These are phyloP conservation scores for Metallyticus violacea DNA, from an alignment of 2,888 invertebrate genomes.

Conservation along the genomic window DNA sequence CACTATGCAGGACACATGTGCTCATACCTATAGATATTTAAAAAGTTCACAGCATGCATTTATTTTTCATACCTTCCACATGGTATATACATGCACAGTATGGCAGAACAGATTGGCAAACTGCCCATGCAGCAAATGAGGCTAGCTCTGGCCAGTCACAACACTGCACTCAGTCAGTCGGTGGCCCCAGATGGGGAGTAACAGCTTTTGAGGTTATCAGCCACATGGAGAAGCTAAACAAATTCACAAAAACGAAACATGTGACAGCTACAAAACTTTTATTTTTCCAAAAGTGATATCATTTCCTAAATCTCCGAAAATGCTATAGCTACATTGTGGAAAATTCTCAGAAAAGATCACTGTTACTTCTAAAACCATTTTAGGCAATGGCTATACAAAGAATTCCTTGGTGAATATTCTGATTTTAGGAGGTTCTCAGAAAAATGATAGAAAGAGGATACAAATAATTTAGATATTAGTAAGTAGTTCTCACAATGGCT, in stretches of 20 bases:
- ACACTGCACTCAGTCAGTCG: background rate
- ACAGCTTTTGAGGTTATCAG: background rate
- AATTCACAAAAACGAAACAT: background rate
- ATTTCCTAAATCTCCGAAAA: background rate
- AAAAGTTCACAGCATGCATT: background rate
- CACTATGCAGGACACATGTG: background rate
- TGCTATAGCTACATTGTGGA: background rate
- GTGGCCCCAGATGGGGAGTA: background rate
- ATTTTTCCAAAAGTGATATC: background rate
- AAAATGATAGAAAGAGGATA: too few relatives aligned
- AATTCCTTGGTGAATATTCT: too few relatives aligned
- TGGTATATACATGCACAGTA: background rate
- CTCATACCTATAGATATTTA: background rate
- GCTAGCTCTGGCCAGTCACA: background rate
- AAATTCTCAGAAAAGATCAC: background rate
- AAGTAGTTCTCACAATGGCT: background rate
- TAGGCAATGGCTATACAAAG: too few relatives aligned
- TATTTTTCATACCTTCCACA: background rate
- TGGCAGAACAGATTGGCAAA: background rate
- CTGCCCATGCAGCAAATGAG: background rate
- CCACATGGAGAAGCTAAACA: background rate
- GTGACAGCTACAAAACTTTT: background rate
- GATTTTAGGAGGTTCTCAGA: too few relatives aligned
- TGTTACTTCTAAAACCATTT: background rate
- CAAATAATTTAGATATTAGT: too few relatives aligned